phyloP scores from a whole-genome alignment of 1,140 invertebrate genomes.

The Drosophila melanogaster region Release_6_plus_ISO1_MT NT_033779.5:9230001-9230500 shows the following conservation, averaged over 20 bases:
- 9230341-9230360: not conserved
- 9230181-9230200: constrained; percentile 15
- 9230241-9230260: constrained; percentile 5
- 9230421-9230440: constrained; percentile 20
- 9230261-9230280: too few species aligned
- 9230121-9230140: not conserved
- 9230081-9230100: constrained; percentile 51
- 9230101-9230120: constrained; percentile 42
- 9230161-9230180: constrained; percentile 32
- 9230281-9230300: too few species aligned
- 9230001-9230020: constrained; percentile 77
- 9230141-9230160: constrained; percentile 40
- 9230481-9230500: constrained; percentile 21
- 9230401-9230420: constrained; percentile 26
- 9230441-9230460: constrained; percentile 32
- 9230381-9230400: not conserved
- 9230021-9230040: constrained; percentile 78
- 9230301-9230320: not conserved
- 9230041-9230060: constrained; percentile 69
- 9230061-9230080: constrained; percentile 21
- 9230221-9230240: constrained; percentile 8
- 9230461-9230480: constrained; percentile 41
- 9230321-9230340: not conserved
- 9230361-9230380: not conserved
- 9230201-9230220: not conserved